Conservation (phyloP, 2,888 invertebrate species). For the Liodrosophila aerea region DNA sequence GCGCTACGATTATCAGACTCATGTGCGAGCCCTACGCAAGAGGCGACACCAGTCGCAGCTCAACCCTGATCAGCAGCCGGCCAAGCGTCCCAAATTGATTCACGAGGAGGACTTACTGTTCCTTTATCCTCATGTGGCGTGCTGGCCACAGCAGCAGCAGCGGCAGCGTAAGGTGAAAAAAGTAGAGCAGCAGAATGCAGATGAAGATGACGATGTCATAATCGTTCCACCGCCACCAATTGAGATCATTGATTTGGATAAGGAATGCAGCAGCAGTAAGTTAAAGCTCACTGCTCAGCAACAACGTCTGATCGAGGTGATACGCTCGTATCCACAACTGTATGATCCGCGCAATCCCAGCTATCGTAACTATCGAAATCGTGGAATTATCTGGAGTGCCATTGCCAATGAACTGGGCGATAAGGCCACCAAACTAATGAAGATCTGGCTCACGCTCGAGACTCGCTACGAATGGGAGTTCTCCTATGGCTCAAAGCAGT, state of each 20-base stretch:
- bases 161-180: constrained; percentile 15
- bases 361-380: constrained; percentile 59
- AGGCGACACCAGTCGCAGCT: constrained; percentile 38
- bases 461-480: constrained; percentile 78
- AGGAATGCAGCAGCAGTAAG: constrained; percentile 1
- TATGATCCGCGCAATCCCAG: constrained; percentile 51
- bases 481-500: not conserved
- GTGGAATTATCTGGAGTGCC: constrained; percentile 76
- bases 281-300: constrained; percentile 14
- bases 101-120: constrained; percentile 76
- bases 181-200: constrained; percentile 4
- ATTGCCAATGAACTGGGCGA: constrained; percentile 71
- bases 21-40: constrained; percentile 59
- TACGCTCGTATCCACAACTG: constrained; percentile 69
- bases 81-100: constrained; percentile 68
- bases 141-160: constrained; percentile 2
- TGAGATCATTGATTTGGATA: constrained; percentile 66
- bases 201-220: constrained; percentile 31
- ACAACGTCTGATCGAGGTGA: constrained; percentile 52
- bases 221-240: constrained; percentile 15
- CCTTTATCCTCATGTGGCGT: constrained; percentile 68
- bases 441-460: constrained; percentile 68
- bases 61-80: not conserved
- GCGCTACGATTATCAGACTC: constrained; percentile 68
- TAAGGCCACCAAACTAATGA: constrained; percentile 79